phyloP scores from a whole-genome alignment of 1,140 invertebrate species.

The Bombyx mori region DNA sequence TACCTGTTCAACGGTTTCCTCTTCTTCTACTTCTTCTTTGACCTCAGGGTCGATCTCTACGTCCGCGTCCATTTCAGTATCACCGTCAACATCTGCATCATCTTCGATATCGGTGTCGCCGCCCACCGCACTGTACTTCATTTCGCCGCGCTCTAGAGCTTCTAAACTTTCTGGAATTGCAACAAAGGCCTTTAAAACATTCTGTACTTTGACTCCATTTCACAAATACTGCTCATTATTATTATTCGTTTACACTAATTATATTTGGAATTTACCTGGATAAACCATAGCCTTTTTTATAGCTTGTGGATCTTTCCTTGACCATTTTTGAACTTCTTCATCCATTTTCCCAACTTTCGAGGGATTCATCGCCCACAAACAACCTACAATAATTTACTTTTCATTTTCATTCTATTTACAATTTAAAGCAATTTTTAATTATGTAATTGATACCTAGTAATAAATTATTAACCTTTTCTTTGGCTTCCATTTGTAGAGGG shows the following conservation, averaged over 20 bases:
- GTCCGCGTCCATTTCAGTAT: constrained; percentile 61
- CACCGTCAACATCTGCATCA: constrained; percentile 65
- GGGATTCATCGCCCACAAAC: constrained; percentile 97
- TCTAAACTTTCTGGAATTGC: constrained; percentile 79
- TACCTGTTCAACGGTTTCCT: constrained; percentile 50
- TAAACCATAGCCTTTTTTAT: constrained; percentile 92
- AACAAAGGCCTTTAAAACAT: constrained; percentile 14
- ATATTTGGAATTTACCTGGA: constrained; percentile 74
- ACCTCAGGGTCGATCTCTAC: constrained; percentile 65
- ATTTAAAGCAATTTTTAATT: background rate
- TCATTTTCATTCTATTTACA: too few species aligned
- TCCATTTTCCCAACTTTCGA: constrained; percentile 96
- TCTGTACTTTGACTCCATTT: constrained; percentile 1
- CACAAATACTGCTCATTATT: background rate
- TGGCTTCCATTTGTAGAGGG: constrained; percentile 85
- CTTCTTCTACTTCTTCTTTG: constrained; percentile 57
- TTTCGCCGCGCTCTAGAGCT: constrained; percentile 85
- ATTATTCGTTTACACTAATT: background rate
- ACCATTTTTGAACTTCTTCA: constrained; percentile 97
- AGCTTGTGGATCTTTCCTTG: constrained; percentile 90
- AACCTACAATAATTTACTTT: constrained; percentile 68
- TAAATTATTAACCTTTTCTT: constrained; percentile 74
- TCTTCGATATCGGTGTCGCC: constrained; percentile 64
- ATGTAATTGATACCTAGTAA: background rate
- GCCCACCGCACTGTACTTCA: constrained; percentile 79